Conservation (phyloP, 2,888 invertebrate species). For the Frankliniella intonsa region DNA sequence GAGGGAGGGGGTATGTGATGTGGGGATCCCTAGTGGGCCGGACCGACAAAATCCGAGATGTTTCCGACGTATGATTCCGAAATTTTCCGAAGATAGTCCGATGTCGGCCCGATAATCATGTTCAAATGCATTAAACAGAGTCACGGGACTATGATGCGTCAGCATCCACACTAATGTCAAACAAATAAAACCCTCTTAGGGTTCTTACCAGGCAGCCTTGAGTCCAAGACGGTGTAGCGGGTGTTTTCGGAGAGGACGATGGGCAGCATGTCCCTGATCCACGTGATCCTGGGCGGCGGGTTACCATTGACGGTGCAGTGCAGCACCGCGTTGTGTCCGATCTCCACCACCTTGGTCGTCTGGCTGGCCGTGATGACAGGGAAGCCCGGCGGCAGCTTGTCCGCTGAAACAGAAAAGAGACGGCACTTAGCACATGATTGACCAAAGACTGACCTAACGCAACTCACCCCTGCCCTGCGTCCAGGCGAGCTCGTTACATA, state of each 20-base stretch:
- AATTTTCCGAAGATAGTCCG: no score
- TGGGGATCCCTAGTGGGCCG: no score
- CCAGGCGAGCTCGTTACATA: conserved; percentile 4
- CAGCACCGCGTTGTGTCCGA: conserved; percentile 84
- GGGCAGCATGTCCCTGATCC: conserved; percentile 91
- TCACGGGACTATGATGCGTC: no score
- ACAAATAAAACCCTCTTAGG: background rate
- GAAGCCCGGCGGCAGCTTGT: conserved; percentile 86
- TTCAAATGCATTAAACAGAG: no score
- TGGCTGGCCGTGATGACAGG: conserved; percentile 76
- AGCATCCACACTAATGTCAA: no score
- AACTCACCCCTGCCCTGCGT: no score
- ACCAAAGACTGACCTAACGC: no score
- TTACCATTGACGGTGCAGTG: conserved; percentile 83
- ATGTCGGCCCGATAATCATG: no score
- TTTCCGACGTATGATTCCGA: no score
- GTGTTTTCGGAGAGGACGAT: conserved; percentile 77
- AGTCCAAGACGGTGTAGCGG: conserved; percentile 77
- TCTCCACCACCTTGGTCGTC: conserved; percentile 90
- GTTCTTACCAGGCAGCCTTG: conserved; percentile 67
- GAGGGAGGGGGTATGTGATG: no score
- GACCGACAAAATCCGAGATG: no score
- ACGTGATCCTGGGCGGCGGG: conserved; percentile 75
- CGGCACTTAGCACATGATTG: background rate
- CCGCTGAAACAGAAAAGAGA: conserved; percentile 56